These are phyloP conservation scores for Lepidochrysops patricia DNA, from an alignment of 2,888 invertebrate species.

Conservation along the genomic window DNA sequence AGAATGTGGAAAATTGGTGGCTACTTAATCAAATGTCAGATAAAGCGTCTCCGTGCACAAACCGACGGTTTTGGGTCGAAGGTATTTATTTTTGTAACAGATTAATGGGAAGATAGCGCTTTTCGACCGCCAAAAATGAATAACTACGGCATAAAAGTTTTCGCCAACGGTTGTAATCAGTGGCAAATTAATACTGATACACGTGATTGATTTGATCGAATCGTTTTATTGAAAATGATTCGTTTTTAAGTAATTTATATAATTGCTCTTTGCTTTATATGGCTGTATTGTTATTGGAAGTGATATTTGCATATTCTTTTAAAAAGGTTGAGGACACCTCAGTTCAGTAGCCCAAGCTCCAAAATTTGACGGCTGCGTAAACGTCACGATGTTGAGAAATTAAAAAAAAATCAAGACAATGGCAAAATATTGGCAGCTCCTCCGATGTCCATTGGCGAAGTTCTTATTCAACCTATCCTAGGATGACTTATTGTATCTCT, in stretches of 20 bases:
- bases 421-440: too few species aligned
- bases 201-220: conserved; percentile 5
- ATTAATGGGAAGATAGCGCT: conserved; percentile 36
- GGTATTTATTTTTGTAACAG: conserved; percentile 59
- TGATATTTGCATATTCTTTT: neutral
- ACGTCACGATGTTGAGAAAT: neutral
- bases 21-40: conserved; percentile 29
- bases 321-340: neutral
- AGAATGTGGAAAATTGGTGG: conserved; percentile 33
- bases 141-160: conserved; percentile 33
- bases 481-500: too few species aligned
- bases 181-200: conserved; percentile 5
- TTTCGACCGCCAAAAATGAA: conserved; percentile 31
- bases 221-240: conserved; percentile 9
- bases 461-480: too few species aligned
- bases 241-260: conserved; percentile 10
- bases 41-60: conserved; percentile 38
- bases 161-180: neutral
- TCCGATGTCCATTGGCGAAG: too few species aligned
- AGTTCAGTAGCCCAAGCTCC: too few species aligned
- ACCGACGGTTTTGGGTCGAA: conserved; percentile 54
- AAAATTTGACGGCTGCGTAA: too few species aligned
- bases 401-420: too few species aligned
- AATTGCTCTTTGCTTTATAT: neutral
- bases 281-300: neutral